phyloP scores from a whole-genome alignment of 2,113 vertebrate species.

The Dicerorhinus sumatrensis region DNA sequence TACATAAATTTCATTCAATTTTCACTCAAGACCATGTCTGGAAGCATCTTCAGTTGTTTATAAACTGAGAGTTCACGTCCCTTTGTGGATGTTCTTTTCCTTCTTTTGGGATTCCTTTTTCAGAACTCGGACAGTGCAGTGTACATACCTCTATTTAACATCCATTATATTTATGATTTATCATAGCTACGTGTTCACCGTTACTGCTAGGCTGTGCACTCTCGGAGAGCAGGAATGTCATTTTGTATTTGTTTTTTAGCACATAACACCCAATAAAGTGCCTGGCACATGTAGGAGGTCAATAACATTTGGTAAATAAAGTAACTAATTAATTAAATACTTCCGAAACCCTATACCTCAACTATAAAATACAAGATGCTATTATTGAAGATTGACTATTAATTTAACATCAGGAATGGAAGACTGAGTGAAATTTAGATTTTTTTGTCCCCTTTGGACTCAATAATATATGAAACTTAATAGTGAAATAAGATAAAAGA shows the following conservation, averaged over 20 bases:
- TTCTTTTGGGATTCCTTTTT: not conserved
- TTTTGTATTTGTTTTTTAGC: not conserved
- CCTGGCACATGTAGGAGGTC: not conserved
- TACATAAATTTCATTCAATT: not conserved
- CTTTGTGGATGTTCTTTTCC: not conserved
- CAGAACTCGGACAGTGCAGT: not conserved
- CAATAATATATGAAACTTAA: not conserved
- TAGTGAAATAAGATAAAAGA: not conserved
- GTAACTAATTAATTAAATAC: not conserved
- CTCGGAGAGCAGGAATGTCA: not conserved
- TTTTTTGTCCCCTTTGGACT: not conserved
- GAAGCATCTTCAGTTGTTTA: not conserved
- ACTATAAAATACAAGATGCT: not conserved
- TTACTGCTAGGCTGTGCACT: not conserved
- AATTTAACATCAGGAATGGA: constrained; percentile 4
- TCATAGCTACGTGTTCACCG: not conserved
- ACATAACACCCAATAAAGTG: not conserved
- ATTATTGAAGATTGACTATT: not conserved
- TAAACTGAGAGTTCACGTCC: not conserved
- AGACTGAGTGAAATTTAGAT: not conserved
- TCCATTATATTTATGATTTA: not conserved
- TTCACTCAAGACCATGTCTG: not conserved
- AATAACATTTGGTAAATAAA: constrained; percentile 35
- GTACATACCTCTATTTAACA: not conserved
- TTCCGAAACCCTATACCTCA: not conserved